Evolutionary conservation across 2,888 invertebrate genomes (phyloP).

Genomic region (Linhomoeus sp.): DNA sequence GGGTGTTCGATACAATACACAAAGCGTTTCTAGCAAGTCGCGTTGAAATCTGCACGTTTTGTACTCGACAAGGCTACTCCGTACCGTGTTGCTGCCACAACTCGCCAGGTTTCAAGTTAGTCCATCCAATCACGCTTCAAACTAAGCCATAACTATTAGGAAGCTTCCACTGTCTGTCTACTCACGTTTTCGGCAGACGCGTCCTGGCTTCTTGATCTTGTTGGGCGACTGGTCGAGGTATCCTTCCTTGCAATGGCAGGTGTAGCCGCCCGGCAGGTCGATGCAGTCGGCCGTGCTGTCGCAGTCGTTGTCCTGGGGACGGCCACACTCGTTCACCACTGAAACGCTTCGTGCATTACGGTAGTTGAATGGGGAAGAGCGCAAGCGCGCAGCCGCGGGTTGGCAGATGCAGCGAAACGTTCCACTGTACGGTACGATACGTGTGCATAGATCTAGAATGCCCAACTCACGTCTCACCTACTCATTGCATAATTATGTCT

Average conservation of each 20-base stretch:
- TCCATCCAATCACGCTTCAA: no score
- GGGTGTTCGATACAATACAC: no score
- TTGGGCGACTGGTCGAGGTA: conserved; percentile 3
- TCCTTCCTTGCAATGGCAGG: conserved; percentile 10
- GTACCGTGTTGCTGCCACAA: no score
- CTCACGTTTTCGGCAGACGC: conserved; percentile 3
- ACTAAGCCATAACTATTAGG: not conserved
- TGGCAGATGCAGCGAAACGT: no score
- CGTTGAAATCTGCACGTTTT: no score
- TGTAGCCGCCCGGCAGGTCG: conserved; percentile 21
- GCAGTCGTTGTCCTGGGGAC: conserved; percentile 15
- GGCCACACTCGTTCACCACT: conserved; percentile 23
- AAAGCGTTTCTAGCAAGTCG: no score
- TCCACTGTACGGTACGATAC: no score
- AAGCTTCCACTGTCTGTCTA: not conserved
- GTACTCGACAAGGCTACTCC: no score
- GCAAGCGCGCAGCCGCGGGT: no score
- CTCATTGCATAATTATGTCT: not conserved
- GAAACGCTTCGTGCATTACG: conserved; percentile 5
- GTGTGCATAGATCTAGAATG: no score
- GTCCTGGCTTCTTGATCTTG: not conserved
- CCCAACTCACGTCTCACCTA: not conserved
- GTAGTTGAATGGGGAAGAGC: no score
- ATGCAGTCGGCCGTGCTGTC: conserved; percentile 18
- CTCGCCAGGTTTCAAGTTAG: no score